phyloP scores from a whole-genome alignment of 2,797 vertebrate genomes.

The Gila robusta region DNA sequence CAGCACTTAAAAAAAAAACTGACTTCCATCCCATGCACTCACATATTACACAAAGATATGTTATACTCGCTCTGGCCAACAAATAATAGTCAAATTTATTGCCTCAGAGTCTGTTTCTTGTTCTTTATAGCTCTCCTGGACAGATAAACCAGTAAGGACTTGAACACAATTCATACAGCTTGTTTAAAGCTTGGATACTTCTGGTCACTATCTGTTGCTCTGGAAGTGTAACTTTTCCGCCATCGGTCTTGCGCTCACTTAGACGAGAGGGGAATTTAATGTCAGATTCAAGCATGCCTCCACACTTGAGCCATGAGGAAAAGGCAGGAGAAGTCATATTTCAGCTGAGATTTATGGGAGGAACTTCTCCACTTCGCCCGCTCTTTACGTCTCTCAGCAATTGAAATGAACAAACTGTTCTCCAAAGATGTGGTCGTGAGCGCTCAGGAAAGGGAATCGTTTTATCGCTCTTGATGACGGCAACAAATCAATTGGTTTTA shows the following conservation, averaged over 20 bases:
- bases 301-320: constrained; percentile 25
- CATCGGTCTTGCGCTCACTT: constrained; percentile 57
- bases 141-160: constrained; percentile 62
- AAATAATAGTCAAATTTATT: constrained; percentile 67
- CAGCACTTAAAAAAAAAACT: background rate
- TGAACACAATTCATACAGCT: constrained; percentile 63
- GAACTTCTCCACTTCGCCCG: constrained; percentile 72
- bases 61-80: constrained; percentile 57
- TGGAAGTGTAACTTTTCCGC: constrained; percentile 68
- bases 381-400: constrained; percentile 72
- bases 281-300: constrained; percentile 49
- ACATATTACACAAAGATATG: constrained; percentile 54
- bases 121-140: constrained; percentile 72
- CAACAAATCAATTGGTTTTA: constrained; percentile 77
- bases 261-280: constrained; percentile 46
- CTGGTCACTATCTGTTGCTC: constrained; percentile 68
- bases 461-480: constrained; percentile 77
- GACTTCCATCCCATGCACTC: constrained; percentile 21
- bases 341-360: constrained; percentile 81
- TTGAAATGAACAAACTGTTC: constrained; percentile 77
- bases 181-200: constrained; percentile 66
- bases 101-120: constrained; percentile 48
- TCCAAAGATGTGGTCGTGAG: constrained; percentile 66
- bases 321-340: constrained; percentile 74
- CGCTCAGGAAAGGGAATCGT: constrained; percentile 73